Evolutionary conservation across 1,140 invertebrate genomes (phyloP).

Genomic region (Lepidurus apus): DNA sequence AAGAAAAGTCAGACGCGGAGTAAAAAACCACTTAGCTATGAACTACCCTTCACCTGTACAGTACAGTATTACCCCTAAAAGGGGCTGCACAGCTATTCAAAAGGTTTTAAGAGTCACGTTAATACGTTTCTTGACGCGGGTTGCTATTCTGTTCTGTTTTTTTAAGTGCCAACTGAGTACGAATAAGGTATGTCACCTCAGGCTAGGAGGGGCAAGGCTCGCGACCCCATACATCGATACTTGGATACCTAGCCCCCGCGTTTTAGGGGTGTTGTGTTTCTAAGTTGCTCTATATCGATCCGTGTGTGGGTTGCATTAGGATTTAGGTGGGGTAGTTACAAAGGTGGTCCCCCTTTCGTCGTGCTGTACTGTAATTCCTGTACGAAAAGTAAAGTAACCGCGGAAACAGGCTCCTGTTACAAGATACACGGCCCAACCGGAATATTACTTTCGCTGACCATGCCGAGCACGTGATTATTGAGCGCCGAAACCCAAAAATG

Average conservation of each 20-base stretch:
- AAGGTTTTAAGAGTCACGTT: background rate
- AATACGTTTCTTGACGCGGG: constrained; percentile 20
- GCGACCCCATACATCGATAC: background rate
- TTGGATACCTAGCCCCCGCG: background rate
- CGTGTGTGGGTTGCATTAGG: background rate
- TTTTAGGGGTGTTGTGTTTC: background rate
- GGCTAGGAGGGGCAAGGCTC: background rate
- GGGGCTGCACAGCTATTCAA: background rate
- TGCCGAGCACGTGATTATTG: no score
- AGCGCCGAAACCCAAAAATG: no score
- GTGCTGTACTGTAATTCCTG: background rate
- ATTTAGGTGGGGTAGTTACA: background rate
- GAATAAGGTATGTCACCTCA: no score
- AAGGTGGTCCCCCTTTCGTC: background rate
- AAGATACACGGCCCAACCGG: no score
- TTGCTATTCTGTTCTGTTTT: background rate
- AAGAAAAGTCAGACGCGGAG: no score
- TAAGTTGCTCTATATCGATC: background rate
- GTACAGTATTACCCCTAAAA: background rate
- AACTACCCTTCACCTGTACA: background rate
- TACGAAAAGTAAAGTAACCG: background rate
- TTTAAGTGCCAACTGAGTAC: background rate
- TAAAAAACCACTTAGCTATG: no score
- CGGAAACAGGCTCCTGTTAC: no score
- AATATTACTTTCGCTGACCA: no score